phyloP scores from a whole-genome alignment of 2,888 invertebrate species.

The Lepidochitona cinerea region DNA sequence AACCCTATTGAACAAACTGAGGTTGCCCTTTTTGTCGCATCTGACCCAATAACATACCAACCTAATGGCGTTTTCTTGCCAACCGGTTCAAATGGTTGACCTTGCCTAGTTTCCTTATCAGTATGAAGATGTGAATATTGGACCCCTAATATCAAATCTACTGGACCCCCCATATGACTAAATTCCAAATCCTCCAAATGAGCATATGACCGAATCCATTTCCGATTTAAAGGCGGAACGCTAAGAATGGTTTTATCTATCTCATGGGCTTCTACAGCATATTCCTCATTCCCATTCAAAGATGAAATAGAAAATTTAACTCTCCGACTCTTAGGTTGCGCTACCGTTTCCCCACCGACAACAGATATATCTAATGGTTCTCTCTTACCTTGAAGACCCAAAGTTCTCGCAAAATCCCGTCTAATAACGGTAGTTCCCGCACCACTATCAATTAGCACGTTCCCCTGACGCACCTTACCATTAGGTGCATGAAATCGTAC shows the following conservation, averaged over 20 bases:
- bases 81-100: constrained; percentile 11
- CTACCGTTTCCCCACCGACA: not conserved
- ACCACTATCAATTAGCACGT: not conserved
- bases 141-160: not conserved
- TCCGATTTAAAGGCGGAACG: not conserved
- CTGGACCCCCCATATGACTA: not conserved
- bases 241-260: constrained; percentile 17
- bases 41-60: constrained; percentile 17
- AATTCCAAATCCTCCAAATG: not conserved
- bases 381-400: constrained; percentile 4
- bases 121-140: not conserved
- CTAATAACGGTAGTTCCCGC: too few species aligned
- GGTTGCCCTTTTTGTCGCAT: not conserved
- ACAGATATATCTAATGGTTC: too few species aligned
- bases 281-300: constrained; percentile 9
- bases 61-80: constrained; percentile 16
- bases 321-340: not conserved
- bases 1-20: constrained; percentile 7
- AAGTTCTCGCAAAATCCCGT: not conserved
- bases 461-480: not conserved
- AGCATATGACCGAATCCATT: not conserved
- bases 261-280: constrained; percentile 16
- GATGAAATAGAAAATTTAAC: constrained; percentile 12
- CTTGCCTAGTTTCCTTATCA: not conserved
- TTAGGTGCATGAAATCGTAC: not conserved